Evolutionary conservation across 2,797 vertebrate species (phyloP), one percentile per base, ranked within the genome.

Genomic region (Rhabdomys pumilio): DNA sequence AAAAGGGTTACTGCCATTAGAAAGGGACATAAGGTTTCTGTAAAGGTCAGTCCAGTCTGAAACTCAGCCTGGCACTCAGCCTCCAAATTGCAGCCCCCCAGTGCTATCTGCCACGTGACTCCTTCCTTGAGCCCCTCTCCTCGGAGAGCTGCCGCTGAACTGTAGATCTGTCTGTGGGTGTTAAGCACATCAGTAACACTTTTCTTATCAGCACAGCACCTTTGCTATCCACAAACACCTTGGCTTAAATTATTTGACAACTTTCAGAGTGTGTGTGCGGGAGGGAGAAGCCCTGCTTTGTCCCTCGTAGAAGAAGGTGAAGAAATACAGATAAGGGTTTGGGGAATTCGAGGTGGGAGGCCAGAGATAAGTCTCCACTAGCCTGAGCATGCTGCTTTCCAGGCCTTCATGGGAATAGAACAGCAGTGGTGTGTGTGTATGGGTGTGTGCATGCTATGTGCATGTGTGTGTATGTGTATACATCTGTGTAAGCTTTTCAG

Each of bases 171-270:
- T 89, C 63, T 89, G 63, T 3, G 69, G 55, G 50, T 86, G 88
- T 83, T 53, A 95, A 80, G 57, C 85, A 17, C 76, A 57, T 96
- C 97, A 86, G 94, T 80, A 80, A 93, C 97, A 95, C 97, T 75
- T 94, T 73, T 63, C 85, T 92, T 97, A 97, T 97, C 97, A 75
- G 73, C 29, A 11, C 26, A 47, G 85, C 97, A 97, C 97, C 89
- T 97, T 90, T 72, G 57, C 93, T 97, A 95, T 97, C 97, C 96
- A 89, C 95, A 95, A 92, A 97, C 97, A 93, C 97, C 95, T 94
- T 93, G 93, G 88, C 95, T 96, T 94, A 91, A 94, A 97, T 96
- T 94, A 95, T 96, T 96, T 96, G 95, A 97, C 96, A 97, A 92
- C 95, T 97, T 97, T 96, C 92, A 29, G 90, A 93, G 97, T 84